A percentile compares a stretch with the other conserved stretches of the same genome.
These are phyloP conservation scores for Myrmophylax atrothorax DNA, from an alignment of 2,113 vertebrate genomes.

Conservation along the genomic window DNA sequence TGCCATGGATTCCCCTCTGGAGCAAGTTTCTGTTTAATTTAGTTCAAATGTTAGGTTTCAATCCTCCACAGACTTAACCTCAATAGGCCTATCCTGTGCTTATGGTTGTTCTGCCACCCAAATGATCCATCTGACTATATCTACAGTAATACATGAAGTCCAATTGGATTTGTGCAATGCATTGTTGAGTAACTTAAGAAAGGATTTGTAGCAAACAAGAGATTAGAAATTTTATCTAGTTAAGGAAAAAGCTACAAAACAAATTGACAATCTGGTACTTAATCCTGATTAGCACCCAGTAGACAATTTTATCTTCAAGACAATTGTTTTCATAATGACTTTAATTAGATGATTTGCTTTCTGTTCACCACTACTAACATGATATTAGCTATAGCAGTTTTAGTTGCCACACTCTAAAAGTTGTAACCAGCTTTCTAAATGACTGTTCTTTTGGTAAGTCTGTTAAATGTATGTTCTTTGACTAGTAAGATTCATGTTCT, in stretches of 20 bases:
- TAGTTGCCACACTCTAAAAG: background rate
- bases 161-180: background rate
- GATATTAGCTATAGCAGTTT: background rate
- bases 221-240: background rate
- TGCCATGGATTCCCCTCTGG: background rate
- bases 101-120: background rate
- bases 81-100: background rate
- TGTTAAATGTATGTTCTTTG: background rate
- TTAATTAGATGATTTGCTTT: background rate
- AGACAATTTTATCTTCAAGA: background rate
- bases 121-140: background rate
- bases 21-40: background rate
- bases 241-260: background rate
- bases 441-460: background rate
- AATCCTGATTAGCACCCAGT: background rate
- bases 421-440: background rate
- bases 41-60: background rate
- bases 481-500: background rate
- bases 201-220: background rate
- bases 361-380: background rate
- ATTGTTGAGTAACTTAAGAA: background rate
- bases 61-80: background rate
- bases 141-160: background rate
- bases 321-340: background rate
- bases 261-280: background rate